Evolutionary conservation across 35 echinoderm and acorn worm genomes (phyloP), one percentile per base, ranked within the genome.

Genomic region (Hemicentrotus pulcherrimus): DNA sequence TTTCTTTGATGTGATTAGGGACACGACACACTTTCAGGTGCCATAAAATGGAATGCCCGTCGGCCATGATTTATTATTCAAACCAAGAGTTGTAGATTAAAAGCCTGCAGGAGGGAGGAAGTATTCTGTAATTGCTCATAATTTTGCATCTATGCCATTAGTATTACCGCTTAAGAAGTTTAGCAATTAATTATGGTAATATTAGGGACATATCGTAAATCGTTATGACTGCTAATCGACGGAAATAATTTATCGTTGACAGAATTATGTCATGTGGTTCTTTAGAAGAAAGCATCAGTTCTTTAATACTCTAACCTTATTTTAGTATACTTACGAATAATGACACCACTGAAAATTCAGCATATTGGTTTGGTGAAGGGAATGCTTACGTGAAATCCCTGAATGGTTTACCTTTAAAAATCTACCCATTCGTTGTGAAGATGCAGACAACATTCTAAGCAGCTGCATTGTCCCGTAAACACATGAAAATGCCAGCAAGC

Each of bases 21-120:
- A 78, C 65, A 78, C 65, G 65, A 78, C 65, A 78, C 65, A 78
- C 65, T n/a, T 78, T 28, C 65, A 78, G 65, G 65, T 78, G 65
- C 65, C n/a, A 78, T 78, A 78, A 78, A 78, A 78, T n/a, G 22
- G 22, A 78, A n/a, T 78, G 65, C 3, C 65, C 28, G 65, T 78
- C 22, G 65, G 65, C 65, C 28, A 78, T n/a, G 9, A 78, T 78
- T 78, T 78, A 78, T 78, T n/a, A 78, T 78, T 78, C 65, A 78
- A n/a, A 78, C 22, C 3, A 78, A n/a, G 2, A 78, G 19, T 4
- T 22, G 18, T 22, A 28, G 65, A 78, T 78, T 55, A 55, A 52
- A 10, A 78, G 65, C 6, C 65, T n/a, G 24, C 24, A 28, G 65
- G 35, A 28, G 65, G 65, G n/a, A 78, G 65, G 65, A 78, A 78